These are phyloP conservation scores for Acanthiza pusilla DNA, from an alignment of 2,797 vertebrate species.

Conservation along the genomic window DNA sequence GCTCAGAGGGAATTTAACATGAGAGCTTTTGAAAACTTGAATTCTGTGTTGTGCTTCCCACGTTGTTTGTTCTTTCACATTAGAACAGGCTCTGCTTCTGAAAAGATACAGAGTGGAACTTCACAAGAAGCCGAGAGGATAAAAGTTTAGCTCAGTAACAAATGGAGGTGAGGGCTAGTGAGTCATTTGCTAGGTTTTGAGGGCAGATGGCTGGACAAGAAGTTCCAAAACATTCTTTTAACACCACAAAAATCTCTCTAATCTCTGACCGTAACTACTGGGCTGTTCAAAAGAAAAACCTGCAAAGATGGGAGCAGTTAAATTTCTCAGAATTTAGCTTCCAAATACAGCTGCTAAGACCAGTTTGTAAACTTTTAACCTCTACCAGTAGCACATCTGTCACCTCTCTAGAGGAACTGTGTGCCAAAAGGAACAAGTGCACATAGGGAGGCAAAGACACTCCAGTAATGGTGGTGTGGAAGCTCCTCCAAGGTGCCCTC, in stretches of 20 bases:
- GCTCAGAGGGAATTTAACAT: not conserved
- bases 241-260: not conserved
- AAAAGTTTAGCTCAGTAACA: not conserved
- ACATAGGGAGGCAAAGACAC: fast-evolving
- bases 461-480: not conserved
- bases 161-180: not conserved
- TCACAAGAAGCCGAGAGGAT: not conserved
- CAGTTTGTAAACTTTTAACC: not conserved
- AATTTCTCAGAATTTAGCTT: not conserved
- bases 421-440: not conserved
- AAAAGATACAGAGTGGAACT: not conserved
- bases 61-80: not conserved
- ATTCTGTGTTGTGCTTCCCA: not conserved
- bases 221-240: not conserved
- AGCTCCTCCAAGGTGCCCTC: not conserved
- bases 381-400: not conserved
- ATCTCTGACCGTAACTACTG: not conserved
- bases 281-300: not conserved
- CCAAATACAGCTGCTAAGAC: not conserved
- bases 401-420: not conserved
- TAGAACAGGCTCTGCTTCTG: constrained; percentile 5
- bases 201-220: not conserved
- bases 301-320: not conserved
- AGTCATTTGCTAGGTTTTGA: not conserved
- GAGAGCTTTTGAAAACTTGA: not conserved